Conservation (phyloP, 2,113 vertebrate species). For the Sceloporus undulatus region DNA sequence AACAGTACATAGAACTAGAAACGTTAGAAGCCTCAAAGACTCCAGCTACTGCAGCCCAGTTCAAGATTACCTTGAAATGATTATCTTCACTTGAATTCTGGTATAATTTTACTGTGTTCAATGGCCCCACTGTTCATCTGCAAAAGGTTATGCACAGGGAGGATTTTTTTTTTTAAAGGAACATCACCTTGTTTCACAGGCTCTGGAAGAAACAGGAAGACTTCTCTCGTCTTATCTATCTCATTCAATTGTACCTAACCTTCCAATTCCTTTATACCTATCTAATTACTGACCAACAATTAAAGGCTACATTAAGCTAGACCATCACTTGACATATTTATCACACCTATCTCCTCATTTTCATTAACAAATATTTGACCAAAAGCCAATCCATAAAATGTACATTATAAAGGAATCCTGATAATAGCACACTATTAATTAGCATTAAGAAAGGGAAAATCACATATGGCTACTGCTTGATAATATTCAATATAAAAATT, state of each 20-base stretch:
- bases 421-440: conserved; percentile 67
- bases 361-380: conserved; percentile 69
- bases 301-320: conserved; percentile 59
- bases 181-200: not conserved
- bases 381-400: conserved; percentile 69
- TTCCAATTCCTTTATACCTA: conserved; percentile 38
- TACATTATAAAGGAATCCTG: conserved; percentile 57
- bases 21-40: not conserved
- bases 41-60: too few relatives aligned
- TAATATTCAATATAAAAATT: conserved; percentile 46
- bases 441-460: conserved; percentile 67
- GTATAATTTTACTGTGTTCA: not conserved
- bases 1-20: too few relatives aligned
- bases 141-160: conserved; percentile 8
- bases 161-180: conserved; percentile 22
- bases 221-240: not conserved
- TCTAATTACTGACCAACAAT: conserved; percentile 59
- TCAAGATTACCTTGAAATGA: not conserved
- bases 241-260: conserved; percentile 25
- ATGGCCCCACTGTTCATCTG: not conserved
- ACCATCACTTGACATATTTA: conserved; percentile 64
- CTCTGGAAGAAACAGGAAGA: conserved; percentile 22
- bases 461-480: conserved; percentile 37
- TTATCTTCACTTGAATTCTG: not conserved
- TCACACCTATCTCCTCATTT: conserved; percentile 69